Base-by-base conservation (phyloP, 1,140 invertebrate genomes). In the Drosophila varians region DNA sequence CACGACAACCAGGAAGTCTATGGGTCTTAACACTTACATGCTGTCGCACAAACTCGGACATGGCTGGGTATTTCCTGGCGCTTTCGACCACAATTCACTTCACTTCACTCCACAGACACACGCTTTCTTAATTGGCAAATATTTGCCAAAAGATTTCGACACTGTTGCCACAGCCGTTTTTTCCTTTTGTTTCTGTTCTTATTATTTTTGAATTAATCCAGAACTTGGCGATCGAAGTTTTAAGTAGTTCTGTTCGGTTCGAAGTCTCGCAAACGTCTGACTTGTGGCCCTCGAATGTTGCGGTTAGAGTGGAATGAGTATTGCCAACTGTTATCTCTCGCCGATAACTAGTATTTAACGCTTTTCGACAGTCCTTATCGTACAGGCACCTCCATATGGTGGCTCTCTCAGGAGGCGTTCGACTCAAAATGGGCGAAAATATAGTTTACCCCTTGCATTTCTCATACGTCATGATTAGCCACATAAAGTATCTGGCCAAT, bases 261-360 rank as follows among this genome's bases (percentile, higher is more conserved):
- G 76, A 57, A 68, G 80, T 61, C 80, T 79, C 49, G 51, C 65
- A 54, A 56, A 79, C 72, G 62, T 84, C 57, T 84, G 80, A 78
- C 61, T 62, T 51, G 23, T 43, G 60, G 14, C 31, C 38, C 61
- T 31, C 55, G 45, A 72, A n/a, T 38, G 56, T 51, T 12, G 42
- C 16, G 47, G 56, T 40, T 86, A 65, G 12, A 14, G 56, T 60
- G 61, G 11, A 34, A 36, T 31, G 62, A 11, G 62, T 51, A 68
- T 72, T 72, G 56, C 46, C 36, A 52, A 53, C 53, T 86, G 75
- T 84, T 84, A 84, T 84, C 79, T 43, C 42, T 38, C 40, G 21
- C 70, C 72, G 79, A 84, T 84, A 84, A 69, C 72, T 72, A 84
- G 72, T 80, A 86, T 86, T 86, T 76, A 84, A 79, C 66, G 60